Base-by-base conservation (phyloP, 1,140 invertebrate species). In the Drosophila carrolli region DNA sequence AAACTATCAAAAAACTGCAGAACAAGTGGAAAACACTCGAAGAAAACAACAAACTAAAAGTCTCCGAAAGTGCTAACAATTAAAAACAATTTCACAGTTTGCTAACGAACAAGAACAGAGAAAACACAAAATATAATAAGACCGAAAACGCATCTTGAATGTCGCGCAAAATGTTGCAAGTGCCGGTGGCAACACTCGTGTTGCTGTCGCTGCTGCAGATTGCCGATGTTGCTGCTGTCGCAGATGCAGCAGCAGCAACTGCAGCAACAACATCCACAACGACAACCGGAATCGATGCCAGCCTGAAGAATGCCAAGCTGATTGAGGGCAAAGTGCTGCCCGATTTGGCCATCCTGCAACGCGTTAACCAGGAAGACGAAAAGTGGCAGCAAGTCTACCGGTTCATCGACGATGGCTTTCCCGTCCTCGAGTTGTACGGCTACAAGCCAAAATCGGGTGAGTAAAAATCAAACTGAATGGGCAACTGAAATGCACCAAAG, bases 291-390 rank as follows among this genome's bases (percentile, higher is more conserved):
- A 89, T 92, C 61, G 91, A 92, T 81, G 58, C 66, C 23, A 81
- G 74, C 37, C 74, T 92, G 46, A 92, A 90, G 76, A 92, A 92
- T 75, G 77, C 82, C 58, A 91, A 90, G 62, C 75, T 82, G 73
- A 92, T 92, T 77, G 91, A 92, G 75, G 88, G 74, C 83, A 91
- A 90, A 82, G 65, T 85, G 62, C 80, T 92, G 59, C 91, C 91
- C 70, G 91, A 92, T 60, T 79, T 92, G 60, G 80, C 55, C 29
- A 73, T 44, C 48, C 54, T 90, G 53, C 68, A 73, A 38, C 80
- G 73, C 14, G 50, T 53, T 73, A 83, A 63, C 67, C 89, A 86
- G 78, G 79, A 92, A 48, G 89, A 88, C 60, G 91, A 92, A 51
- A 92, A 92, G 74, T 92, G 88, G 88, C 88, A 90, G 53, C 91